Base-by-base conservation (phyloP, 2,888 invertebrate species). In the Parnassius glacialis region DNA sequence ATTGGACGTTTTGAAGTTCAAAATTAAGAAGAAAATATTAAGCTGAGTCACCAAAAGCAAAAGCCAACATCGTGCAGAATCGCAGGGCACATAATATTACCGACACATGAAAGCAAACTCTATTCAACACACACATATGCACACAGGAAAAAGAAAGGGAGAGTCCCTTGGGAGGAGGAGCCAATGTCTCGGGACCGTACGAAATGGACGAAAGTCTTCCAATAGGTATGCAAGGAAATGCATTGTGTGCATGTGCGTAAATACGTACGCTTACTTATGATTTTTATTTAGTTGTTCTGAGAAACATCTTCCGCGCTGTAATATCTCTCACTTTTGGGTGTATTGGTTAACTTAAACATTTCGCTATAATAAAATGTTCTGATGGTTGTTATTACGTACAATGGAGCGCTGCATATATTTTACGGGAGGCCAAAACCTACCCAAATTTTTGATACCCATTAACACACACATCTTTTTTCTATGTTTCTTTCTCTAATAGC, bases 151-250 rank as follows among this genome's bases (percentile, higher is more conserved):
- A 69, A 71, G 86, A 90, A 87, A 90, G 89, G 87, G 91, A 90
- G 86, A 90, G 90, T 92, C 92, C 88, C 91, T 67, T 61, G 91
- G 91, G 90, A 91, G 91, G 90, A 80, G 90, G 92, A 79, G 91
- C 88, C 83, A 87, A 81, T 81, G 88, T 87, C 88, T 86, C 83
- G 81, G 83, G 80, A 80, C 70, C 55, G 53, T 59, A 64, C 80
- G 79, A 86, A 86, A 87, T 86, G 87, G 88, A 84, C 86, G 85
- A 79, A 79, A 80, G 76, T 79, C 79, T 84, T 82, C 83, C 85
- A 80, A 87, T 90, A 82, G 84, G 83, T 86, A 84, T 87, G 88
- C 89, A 88, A 85, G 86, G 85, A 84, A 88, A 80, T 90, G 90
- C 90, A 90, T 79, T 82, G 78, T 79, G 73, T 78, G 79, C 72